These are phyloP conservation scores for Pachymerium ferrugineum DNA, from an alignment of 2,888 invertebrate species.

Conservation along the genomic window DNA sequence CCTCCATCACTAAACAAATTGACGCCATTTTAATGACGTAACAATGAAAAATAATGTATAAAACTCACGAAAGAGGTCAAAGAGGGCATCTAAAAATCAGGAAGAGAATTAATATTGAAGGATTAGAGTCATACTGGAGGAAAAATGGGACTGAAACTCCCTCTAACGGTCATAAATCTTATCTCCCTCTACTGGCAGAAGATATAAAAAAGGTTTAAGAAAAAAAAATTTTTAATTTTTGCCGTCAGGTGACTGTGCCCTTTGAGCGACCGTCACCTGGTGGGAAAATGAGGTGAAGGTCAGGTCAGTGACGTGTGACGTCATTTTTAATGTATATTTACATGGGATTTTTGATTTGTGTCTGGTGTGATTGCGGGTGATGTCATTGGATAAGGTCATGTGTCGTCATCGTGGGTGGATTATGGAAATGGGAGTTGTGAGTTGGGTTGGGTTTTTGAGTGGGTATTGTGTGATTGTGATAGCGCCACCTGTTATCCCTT, in stretches of 20 bases:
- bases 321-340: background rate
- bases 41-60: no score
- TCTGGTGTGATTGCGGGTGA: no score
- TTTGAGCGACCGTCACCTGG: background rate
- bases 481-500: background rate
- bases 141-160: background rate
- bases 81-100: background rate
- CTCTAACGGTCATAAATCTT: background rate
- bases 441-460: background rate
- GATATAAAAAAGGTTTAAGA: no score
- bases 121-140: background rate
- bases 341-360: background rate
- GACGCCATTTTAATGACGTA: no score
- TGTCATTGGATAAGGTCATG: no score
- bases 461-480: background rate
- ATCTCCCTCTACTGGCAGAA: no score
- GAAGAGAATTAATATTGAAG: background rate
- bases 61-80: background rate
- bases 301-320: conserved; percentile 1
- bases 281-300: background rate
- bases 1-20: no score
- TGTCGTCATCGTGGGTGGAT: background rate
- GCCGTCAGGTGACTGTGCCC: no score
- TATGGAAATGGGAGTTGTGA: background rate
- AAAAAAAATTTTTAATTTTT: no score